Evolutionary conservation across 2,113 vertebrate species (phyloP), one percentile per base, ranked within the genome.

Genomic region (Aegithalos caudatus): DNA sequence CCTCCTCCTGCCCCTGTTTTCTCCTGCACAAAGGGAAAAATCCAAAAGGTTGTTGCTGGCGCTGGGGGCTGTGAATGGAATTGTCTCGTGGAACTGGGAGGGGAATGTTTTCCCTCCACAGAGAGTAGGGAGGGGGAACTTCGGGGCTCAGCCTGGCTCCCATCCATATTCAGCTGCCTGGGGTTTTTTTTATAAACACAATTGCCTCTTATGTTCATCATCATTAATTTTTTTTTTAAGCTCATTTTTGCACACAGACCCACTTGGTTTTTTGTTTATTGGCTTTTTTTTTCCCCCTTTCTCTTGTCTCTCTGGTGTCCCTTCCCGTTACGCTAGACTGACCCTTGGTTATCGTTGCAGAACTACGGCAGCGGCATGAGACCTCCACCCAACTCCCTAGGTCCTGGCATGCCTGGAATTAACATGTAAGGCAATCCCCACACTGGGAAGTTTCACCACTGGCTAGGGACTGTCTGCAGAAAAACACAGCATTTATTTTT

Each of bases 361-460:
- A 99, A 98, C 98, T 99, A 99, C 84, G 99, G 99, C 93, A 99
- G 99, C 71, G 99, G 99, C 88, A 99, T 99, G 99, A 99, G 99
- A 98, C 99, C 99, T 97, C 99, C 99, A 97, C 99, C 99, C 98
- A 99, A 99, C 97, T 98, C 98, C 95, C 99, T 99, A 97, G 99
- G 99, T 69, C 99, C 99, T 31, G 99, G 99, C 95, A 99, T 99
- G 99, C 99, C 99, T 90, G 99, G 99, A 97, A 99, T 99, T 88
- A 99, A 99, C 98, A 99, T 99, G 99, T 99, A 98, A 99, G 99
- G 92, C 95, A 64, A 42, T 37, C 57, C 57, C 50, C 3, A 0
- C 0, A 0, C 56, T 0, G 7, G 60, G 54, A 18, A 10, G 14
- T 53, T 45, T 23, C 40, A 7, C 53, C 1, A 1, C 74, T 22